Conservation (phyloP, 2,113 vertebrate species). For the Pomatostomus ruficeps region DNA sequence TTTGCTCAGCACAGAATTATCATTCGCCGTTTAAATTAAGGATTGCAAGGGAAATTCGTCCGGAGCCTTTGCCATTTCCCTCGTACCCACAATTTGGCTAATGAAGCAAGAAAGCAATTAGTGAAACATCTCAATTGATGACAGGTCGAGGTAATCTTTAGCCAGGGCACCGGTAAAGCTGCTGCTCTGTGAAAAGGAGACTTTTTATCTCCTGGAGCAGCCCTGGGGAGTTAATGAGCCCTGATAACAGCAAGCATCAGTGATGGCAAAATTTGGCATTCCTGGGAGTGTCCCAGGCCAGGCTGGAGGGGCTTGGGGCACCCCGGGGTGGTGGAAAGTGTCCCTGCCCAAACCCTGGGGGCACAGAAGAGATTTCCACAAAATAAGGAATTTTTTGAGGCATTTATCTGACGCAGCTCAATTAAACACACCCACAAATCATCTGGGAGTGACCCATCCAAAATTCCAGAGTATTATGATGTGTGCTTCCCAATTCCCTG, state of each 20-base stretch:
- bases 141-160: constrained; percentile 40
- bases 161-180: constrained; percentile 36
- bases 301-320: neutral
- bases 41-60: neutral
- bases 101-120: constrained; percentile 59
- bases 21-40: constrained; percentile 17
- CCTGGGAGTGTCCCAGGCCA: neutral
- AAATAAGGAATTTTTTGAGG: fast-evolving
- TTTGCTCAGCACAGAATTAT: neutral
- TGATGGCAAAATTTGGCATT: neutral
- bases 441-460: neutral
- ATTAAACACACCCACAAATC: neutral
- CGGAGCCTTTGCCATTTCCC: neutral
- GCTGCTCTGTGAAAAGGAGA: neutral
- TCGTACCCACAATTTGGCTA: constrained; percentile 14
- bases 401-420: fast-evolving
- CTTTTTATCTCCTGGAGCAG: neutral
- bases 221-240: neutral
- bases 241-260: neutral
- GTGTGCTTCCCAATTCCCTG: neutral
- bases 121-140: constrained; percentile 38
- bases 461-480: fast-evolving
- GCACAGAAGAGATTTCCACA: neutral
- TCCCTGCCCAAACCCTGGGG: neutral
- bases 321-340: fast-evolving